Percentiles rank a stretch among this genome's conserved stretches.
Evolutionary conservation across 2,797 vertebrate species (phyloP).

Genomic region (Hemibagrus guttatus): DNA sequence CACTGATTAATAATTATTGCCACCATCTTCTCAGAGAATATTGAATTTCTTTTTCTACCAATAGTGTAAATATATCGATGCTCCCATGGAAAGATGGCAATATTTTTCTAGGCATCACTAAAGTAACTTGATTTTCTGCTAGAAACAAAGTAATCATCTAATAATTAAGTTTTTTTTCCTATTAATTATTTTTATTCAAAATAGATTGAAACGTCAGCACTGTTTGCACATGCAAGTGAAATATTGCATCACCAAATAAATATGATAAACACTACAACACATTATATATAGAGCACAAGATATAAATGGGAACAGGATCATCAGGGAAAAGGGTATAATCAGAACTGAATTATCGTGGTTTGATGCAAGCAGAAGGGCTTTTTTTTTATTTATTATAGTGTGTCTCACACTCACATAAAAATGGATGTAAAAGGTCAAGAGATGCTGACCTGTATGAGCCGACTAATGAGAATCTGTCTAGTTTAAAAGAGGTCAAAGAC

Average conservation of each 20-base stretch:
- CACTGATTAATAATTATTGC: neutral
- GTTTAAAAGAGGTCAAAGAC: constrained; percentile 42
- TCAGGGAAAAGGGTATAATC: neutral
- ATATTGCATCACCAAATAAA: neutral
- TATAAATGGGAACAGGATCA: neutral
- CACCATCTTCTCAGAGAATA: neutral
- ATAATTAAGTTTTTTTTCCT: neutral
- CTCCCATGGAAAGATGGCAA: neutral
- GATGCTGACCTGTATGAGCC: constrained; percentile 26
- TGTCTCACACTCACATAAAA: constrained; percentile 42
- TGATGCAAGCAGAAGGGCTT: constrained; percentile 1
- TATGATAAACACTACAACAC: neutral
- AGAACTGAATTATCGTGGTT: constrained; percentile 1
- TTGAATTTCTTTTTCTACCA: neutral
- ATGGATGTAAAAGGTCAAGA: constrained; percentile 34
- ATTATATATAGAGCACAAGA: neutral
- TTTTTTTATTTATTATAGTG: constrained; percentile 31
- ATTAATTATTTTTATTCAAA: neutral
- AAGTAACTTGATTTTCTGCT: neutral
- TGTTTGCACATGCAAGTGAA: neutral
- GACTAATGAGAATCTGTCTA: constrained; percentile 45
- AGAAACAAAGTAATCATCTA: neutral
- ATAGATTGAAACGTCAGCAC: neutral
- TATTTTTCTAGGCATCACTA: neutral
- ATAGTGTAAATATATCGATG: neutral